Conservation (phyloP, 1,140 invertebrate species). For the Heterodera carotae region DNA sequence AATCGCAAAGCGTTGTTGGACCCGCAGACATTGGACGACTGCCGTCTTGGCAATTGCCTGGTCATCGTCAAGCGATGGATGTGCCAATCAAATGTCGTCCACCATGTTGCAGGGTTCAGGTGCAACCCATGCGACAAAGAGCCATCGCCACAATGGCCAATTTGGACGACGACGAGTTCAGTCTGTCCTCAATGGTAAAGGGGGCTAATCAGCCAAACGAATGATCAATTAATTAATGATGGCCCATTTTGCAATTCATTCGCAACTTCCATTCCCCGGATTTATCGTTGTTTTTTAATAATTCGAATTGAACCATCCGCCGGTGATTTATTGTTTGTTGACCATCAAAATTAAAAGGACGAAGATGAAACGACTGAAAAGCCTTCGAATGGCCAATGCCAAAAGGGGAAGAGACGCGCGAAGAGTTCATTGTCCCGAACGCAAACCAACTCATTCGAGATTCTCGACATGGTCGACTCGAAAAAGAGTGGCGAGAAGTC, state of each 20-base stretch:
- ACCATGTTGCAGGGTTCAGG: too few relatives aligned
- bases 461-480: background rate
- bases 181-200: slow-evolving; percentile 56
- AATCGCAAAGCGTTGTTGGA: slow-evolving; percentile 98
- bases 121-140: slow-evolving; percentile 54
- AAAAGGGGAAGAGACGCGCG: background rate
- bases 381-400: background rate
- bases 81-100: too few relatives aligned
- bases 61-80: too few relatives aligned
- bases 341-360: slow-evolving; percentile 4
- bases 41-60: too few relatives aligned
- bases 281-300: too few relatives aligned
- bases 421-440: background rate
- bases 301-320: too few relatives aligned
- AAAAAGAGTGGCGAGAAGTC: background rate
- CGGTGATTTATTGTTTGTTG: background rate
- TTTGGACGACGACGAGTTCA: slow-evolving; percentile 61
- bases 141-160: slow-evolving; percentile 61
- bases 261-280: too few relatives aligned
- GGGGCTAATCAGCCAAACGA: too few relatives aligned
- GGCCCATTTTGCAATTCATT: too few relatives aligned
- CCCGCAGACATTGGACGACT: slow-evolving; percentile 79
- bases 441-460: background rate
- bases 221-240: too few relatives aligned
- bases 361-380: background rate